Evolutionary conservation across 2,888 invertebrate species (phyloP), one percentile per base, ranked within the genome.

Genomic region (Allygus modestus): DNA sequence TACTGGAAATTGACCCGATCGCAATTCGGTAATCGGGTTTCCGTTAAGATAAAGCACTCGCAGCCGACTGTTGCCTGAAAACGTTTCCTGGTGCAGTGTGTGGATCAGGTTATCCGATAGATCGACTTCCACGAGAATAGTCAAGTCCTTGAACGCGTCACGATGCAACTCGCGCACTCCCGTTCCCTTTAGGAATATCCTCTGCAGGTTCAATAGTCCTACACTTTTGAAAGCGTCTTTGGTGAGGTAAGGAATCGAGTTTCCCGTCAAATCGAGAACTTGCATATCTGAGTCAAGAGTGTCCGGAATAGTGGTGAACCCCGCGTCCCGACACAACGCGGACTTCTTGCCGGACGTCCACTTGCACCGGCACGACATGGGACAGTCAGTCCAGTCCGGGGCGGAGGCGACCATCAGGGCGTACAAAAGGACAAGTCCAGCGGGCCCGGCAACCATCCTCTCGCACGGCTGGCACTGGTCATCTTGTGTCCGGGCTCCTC

Each of bases 341-440:
- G 96, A 96, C 90, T 96, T 97, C 91, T 97, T 97, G 86, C 97
- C 97, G 86, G 95, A 96, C 65, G 96, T 95, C 97, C 97, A 98
- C 92, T 97, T 97, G 93, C 97, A 97, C 89, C 94, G 94, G 90
- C 97, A 97, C 88, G 95, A 94, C 87, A 94, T 93, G 89, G 97
- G 96, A 91, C 97, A 97, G 91, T 96, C 96, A 82, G 96, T 96
- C 97, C 97, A 97, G 91, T 97, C 97, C 86, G 94, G 94, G 88
- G 93, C 92, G 86, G 92, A 94, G 88, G 93, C 92, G 86, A 92
- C 92, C 84, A 86, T 75, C 58, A 87, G 85, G 65, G 86, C 83
- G 85, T 87, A 87, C 85, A 87, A 86, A 77, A 87, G 84, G 43
- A 86, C 84, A 71, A 87, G 82, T 82, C 82, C 82, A 51, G 82